Percentiles rank a stretch among this genome's conserved stretches.
Conservation (phyloP, 2,797 vertebrate genomes). For the Phylloscopus collybita region DNA sequence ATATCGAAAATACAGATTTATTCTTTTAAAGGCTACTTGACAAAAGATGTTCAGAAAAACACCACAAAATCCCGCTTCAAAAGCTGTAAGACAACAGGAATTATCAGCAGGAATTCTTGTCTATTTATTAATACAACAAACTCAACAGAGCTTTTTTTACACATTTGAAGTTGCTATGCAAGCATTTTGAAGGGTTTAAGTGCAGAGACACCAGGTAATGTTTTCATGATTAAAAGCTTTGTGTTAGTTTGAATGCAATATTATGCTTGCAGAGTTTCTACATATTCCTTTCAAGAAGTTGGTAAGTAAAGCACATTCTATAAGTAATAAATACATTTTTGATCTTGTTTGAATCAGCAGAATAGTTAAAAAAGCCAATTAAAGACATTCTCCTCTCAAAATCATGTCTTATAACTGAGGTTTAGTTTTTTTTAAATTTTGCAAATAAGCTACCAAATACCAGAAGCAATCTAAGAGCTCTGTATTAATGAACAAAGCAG, state of each 20-base stretch:
- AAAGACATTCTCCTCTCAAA: background rate
- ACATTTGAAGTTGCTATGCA: background rate
- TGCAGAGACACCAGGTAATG: background rate
- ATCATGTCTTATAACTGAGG: background rate
- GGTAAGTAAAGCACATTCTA: background rate
- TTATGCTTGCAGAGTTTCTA: background rate
- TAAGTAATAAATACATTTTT: background rate
- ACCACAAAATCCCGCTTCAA: background rate
- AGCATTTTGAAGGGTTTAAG: background rate
- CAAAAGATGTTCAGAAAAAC: background rate
- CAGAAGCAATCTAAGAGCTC: background rate
- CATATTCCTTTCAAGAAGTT: background rate
- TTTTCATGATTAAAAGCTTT: background rate
- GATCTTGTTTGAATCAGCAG: background rate
- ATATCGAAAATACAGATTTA: background rate
- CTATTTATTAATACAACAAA: background rate
- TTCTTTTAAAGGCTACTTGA: background rate
- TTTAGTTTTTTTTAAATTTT: background rate
- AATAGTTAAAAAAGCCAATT: background rate
- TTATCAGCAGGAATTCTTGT: background rate
- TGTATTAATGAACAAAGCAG: background rate
- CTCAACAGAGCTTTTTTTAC: background rate
- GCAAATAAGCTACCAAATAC: background rate
- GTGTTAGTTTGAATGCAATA: background rate
- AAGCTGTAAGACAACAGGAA: background rate